phyloP scores from a whole-genome alignment of 2,797 vertebrate genomes.

The Epinephelus awoara region DNA sequence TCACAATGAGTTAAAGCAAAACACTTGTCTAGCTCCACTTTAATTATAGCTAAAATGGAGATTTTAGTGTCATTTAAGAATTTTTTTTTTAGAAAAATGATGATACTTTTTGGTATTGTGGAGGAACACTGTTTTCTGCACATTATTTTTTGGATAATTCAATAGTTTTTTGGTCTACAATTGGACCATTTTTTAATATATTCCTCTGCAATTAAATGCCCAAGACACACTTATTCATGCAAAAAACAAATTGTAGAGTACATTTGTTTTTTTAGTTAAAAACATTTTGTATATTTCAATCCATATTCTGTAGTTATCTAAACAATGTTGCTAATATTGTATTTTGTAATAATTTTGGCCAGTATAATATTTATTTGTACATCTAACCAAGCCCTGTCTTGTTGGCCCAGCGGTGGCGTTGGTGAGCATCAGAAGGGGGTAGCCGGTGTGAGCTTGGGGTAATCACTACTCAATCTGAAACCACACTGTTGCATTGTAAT shows the following conservation, averaged over 20 bases:
- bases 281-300: background rate
- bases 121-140: background rate
- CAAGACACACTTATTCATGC: too few species aligned
- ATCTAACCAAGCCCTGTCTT: background rate
- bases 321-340: background rate
- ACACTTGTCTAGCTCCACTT: too few species aligned
- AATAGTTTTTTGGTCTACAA: background rate
- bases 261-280: too few species aligned
- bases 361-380: background rate
- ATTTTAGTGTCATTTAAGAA: background rate
- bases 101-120: background rate
- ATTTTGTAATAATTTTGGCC: background rate
- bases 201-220: too few species aligned
- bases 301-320: background rate
- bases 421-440: slow-evolving; percentile 35
- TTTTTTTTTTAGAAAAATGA: background rate
- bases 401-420: slow-evolving; percentile 24
- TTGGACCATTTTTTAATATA: too few species aligned
- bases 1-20: too few species aligned
- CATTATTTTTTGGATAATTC: background rate
- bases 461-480: slow-evolving; percentile 91
- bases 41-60: background rate
- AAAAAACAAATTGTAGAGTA: too few species aligned
- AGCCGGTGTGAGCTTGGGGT: slow-evolving; percentile 80
- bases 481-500: slow-evolving; percentile 96